Evolutionary conservation across 2,888 invertebrate genomes (phyloP), one percentile per base, ranked within the genome.

Genomic region (Caenorhabditis zanzibari): DNA sequence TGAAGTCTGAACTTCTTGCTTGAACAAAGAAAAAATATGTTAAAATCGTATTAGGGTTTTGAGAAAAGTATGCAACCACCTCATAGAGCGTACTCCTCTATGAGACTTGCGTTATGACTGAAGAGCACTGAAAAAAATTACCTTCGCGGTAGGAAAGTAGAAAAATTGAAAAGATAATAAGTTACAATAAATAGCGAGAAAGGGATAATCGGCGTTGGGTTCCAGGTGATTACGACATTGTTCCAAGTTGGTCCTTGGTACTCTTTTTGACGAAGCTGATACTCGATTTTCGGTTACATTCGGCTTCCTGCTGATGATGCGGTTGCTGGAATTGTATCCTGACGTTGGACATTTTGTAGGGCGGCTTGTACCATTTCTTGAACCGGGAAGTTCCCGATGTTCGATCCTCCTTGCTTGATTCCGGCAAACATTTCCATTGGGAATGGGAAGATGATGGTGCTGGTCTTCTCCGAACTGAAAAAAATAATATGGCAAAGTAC

Each of bases 391-490:
- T 49, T 58, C 52, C 49, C 10, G 5, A 41, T 47, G 56, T 28
- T 44, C 41, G 24, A 1, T 16, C 2, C 32, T 14, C 47, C 49
- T 10, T 26, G 6, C 19, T 66, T 76, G 44, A 84, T 79, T 63
- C 84, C 84, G 14, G 71, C 76, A 35, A 86, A 75, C n/a, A 86
- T 59, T 58, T 86, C 86, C 54, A 86, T 86, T 24, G 86, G 86
- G 82, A 86, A 86, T 12, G 86, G 86, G 79, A 86, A 86, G 59
- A 86, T 85, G 63, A 86, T 85, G 16, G 86, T 86, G 41, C 77
- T 85, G 14, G 83, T 86, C 38, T 86, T 86, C 61, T 86, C 86
- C 5, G 85, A 85, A 56, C 86, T 86, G 77, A 32, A 82, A 79
- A 0, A 24, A 14, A 41, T 10, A 12, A 38, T 38, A 38, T 38